Conservation (phyloP, 2,888 invertebrate species). For the Spatulosminthurus flaviceps region DNA sequence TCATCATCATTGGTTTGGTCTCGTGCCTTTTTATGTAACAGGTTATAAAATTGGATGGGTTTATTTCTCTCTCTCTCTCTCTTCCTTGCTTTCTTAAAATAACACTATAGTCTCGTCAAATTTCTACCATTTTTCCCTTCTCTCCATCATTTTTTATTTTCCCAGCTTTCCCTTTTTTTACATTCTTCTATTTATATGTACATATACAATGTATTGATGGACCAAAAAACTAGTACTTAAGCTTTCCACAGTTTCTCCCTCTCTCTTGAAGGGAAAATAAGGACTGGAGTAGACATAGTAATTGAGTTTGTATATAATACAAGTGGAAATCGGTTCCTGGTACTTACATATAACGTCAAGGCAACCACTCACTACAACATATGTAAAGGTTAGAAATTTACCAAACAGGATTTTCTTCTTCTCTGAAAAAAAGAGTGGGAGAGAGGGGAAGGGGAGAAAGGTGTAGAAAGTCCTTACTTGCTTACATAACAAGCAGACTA, state of each 20-base stretch:
- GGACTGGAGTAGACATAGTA: background rate
- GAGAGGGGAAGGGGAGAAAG: background rate
- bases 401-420: background rate
- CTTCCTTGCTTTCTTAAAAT: background rate
- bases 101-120: background rate
- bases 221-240: background rate
- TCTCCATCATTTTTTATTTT: background rate
- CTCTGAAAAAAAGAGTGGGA: background rate
- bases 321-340: background rate
- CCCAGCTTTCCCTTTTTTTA: background rate
- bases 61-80: no score
- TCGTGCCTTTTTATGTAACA: no score
- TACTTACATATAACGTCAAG: background rate
- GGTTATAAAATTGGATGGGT: no score
- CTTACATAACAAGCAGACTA: no score
- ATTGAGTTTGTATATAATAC: background rate
- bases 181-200: background rate
- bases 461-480: background rate
- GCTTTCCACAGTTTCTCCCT: background rate
- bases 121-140: background rate
- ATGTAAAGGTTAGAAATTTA: background rate
- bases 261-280: background rate
- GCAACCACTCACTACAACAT: no score
- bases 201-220: background rate
- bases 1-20: background rate